A percentile compares a stretch with the other conserved stretches of the same genome.
These are phyloP conservation scores for Ischnus inquisitorius DNA, from an alignment of 2,888 invertebrate genomes.

Conservation along the genomic window DNA sequence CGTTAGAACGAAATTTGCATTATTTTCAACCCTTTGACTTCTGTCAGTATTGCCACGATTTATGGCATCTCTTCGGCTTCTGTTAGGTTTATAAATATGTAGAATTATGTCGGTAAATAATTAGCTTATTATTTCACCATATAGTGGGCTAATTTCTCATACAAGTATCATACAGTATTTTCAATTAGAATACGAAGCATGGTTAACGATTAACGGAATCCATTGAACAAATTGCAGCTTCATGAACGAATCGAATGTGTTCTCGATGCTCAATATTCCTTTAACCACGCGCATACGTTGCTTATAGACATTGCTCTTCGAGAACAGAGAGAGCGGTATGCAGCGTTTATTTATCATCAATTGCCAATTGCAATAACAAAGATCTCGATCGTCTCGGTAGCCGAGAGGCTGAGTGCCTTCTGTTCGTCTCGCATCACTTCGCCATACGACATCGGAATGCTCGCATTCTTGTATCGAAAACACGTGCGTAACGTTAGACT, in stretches of 20 bases:
- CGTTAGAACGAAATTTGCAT: slow-evolving; percentile 32
- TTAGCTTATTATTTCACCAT: background rate
- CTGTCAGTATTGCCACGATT: background rate
- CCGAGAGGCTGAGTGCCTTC: background rate
- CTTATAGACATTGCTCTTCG: background rate
- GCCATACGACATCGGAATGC: background rate
- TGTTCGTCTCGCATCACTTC: background rate
- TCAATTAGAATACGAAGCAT: background rate
- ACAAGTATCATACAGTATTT: background rate
- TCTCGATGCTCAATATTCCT: background rate
- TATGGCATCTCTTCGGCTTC: background rate
- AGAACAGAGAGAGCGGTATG: background rate
- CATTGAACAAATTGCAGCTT: background rate
- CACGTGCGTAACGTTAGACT: background rate
- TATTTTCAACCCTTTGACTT: background rate
- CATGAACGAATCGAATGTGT: background rate
- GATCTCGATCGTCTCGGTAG: background rate
- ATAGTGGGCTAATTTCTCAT: background rate
- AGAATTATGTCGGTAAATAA: too few relatives aligned
- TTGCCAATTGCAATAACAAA: background rate
- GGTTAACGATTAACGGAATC: background rate
- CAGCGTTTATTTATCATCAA: background rate
- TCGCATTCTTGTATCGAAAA: background rate
- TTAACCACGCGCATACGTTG: background rate
- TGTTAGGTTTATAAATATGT: background rate